These are phyloP conservation scores for Sepioteuthis lessoniana DNA, from an alignment of 2,888 invertebrate genomes.

Conservation along the genomic window DNA sequence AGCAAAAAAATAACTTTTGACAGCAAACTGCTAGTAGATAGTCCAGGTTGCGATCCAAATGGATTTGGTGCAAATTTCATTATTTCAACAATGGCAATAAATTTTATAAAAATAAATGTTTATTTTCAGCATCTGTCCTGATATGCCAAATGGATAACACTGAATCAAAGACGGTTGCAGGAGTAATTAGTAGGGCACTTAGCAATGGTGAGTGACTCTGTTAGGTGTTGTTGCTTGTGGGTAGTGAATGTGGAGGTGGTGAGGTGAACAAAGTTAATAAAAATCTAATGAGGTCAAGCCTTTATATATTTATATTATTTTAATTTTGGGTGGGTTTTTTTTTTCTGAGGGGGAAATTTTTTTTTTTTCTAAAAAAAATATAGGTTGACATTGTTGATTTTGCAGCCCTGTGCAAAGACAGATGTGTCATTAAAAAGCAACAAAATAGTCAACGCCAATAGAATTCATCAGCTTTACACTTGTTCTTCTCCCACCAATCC, in stretches of 20 bases:
- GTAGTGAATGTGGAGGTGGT: background rate
- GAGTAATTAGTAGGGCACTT: background rate
- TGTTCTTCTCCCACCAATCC: too few species aligned
- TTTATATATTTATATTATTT: background rate
- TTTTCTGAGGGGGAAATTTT: background rate
- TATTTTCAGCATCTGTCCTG: background rate
- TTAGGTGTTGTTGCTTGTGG: background rate
- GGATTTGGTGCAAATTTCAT: background rate
- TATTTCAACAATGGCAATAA: background rate
- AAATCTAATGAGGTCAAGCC: background rate
- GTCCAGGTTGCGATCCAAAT: too few species aligned
- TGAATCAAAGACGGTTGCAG: background rate
- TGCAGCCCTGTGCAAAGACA: background rate
- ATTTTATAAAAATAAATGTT: constrained; percentile 14
- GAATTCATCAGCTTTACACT: too few species aligned
- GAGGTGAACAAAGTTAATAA: background rate
- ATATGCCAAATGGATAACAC: background rate
- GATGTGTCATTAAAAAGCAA: too few species aligned
- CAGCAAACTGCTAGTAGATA: too few species aligned
- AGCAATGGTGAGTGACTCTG: background rate
- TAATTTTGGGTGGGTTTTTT: background rate
- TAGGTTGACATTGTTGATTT: background rate
- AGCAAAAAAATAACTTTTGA: too few species aligned
- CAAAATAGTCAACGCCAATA: too few species aligned
- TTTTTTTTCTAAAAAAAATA: background rate